phyloP scores from a whole-genome alignment of 1,140 invertebrate genomes.

The Drosophila melanica region DNA sequence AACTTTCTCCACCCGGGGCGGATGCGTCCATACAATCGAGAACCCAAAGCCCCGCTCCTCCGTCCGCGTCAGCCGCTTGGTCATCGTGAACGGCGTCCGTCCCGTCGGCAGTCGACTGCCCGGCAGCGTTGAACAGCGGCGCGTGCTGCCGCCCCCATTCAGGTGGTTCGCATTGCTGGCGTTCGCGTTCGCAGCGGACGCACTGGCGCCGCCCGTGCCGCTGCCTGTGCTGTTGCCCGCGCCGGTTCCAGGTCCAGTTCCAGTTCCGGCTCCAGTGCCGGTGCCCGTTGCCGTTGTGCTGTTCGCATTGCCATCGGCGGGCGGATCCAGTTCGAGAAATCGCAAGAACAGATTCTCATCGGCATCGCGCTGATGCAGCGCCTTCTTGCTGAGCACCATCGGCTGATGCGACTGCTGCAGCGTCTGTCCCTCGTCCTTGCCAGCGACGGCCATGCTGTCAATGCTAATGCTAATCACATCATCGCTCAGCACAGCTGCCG shows the following conservation, averaged over 20 bases:
- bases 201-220: slow-evolving; percentile 59
- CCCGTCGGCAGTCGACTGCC: slow-evolving; percentile 82
- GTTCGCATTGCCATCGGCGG: slow-evolving; percentile 85
- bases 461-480: slow-evolving; percentile 81
- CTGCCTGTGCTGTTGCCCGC: slow-evolving; percentile 65
- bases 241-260: not conserved
- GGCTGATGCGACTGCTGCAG: slow-evolving; percentile 57
- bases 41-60: slow-evolving; percentile 90
- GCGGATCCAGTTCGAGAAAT: slow-evolving; percentile 91
- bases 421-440: slow-evolving; percentile 45
- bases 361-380: slow-evolving; percentile 87
- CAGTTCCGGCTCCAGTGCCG: not conserved
- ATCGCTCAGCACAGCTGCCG: slow-evolving; percentile 32
- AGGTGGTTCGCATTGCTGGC: slow-evolving; percentile 65
- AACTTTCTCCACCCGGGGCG: slow-evolving; percentile 93
- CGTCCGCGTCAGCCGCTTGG: slow-evolving; percentile 87
- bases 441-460: slow-evolving; percentile 63
- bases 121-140: slow-evolving; percentile 54
- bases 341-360: slow-evolving; percentile 90
- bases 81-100: slow-evolving; percentile 93
- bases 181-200: slow-evolving; percentile 56
- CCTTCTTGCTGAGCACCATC: slow-evolving; percentile 84
- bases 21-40: slow-evolving; percentile 95
- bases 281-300: slow-evolving; percentile 72
- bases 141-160: slow-evolving; percentile 47